phyloP scores from a whole-genome alignment of 2,797 vertebrate species.

The Clarias pachynema region DNA sequence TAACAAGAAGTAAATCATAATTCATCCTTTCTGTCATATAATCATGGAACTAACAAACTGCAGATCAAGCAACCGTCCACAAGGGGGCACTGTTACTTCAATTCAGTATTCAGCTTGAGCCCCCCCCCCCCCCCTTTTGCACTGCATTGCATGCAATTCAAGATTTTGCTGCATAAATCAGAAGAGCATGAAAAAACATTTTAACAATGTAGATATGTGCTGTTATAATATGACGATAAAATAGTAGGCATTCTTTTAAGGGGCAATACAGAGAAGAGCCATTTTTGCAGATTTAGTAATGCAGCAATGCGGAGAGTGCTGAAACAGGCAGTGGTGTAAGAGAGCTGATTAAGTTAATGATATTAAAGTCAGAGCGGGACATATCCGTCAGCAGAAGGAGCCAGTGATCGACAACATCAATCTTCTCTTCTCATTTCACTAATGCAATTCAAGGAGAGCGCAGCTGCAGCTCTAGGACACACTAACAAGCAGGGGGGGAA shows the following conservation, averaged over 20 bases:
- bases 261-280: not conserved
- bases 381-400: conserved; percentile 50
- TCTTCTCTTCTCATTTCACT: conserved; percentile 56
- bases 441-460: conserved; percentile 54
- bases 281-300: conserved; percentile 18
- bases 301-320: not conserved
- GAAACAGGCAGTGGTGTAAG: conserved; percentile 29
- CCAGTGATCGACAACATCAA: conserved; percentile 46
- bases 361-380: conserved; percentile 51
- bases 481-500: conserved; percentile 46
- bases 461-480: conserved; percentile 34
- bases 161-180: not conserved
- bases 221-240: not conserved
- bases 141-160: not conserved
- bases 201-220: not conserved
- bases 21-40: not conserved
- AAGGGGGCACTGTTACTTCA: conserved; percentile 60
- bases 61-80: conserved; percentile 56
- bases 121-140: not conserved
- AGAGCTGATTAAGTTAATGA: conserved; percentile 60
- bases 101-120: not conserved
- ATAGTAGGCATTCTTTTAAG: not conserved
- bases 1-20: not conserved
- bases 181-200: not conserved
- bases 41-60: conserved; percentile 6